Evolutionary conservation across 35 echinoderm and acorn worm genomes (phyloP).

Genomic region (Chiridota heheva): DNA sequence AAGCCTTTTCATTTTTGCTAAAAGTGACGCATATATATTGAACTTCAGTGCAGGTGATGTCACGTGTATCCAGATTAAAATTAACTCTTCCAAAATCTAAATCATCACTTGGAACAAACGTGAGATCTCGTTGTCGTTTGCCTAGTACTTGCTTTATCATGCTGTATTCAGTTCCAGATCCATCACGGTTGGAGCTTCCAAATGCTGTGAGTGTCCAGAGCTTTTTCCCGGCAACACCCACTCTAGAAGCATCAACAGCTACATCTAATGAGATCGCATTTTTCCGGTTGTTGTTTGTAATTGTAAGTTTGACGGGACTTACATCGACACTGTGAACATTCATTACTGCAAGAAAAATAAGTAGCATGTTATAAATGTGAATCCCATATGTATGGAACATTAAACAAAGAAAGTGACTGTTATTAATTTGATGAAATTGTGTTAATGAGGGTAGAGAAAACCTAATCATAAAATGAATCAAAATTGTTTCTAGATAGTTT

Average conservation of each 20-base stretch:
- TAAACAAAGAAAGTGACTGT: too few species aligned
- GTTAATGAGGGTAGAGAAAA: too few species aligned
- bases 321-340: conserved; percentile 10
- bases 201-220: conserved; percentile 63
- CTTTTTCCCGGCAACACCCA: conserved; percentile 49
- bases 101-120: conserved; percentile 41
- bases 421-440: too few species aligned
- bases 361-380: too few species aligned
- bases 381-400: too few species aligned
- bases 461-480: too few species aligned
- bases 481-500: too few species aligned
- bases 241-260: conserved; percentile 21
- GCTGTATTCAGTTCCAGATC: conserved; percentile 28
- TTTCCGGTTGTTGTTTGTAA: conserved; percentile 13
- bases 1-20: conserved; percentile 50
- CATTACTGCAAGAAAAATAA: background rate
- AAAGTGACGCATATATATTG: conserved; percentile 77
- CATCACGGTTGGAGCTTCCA: conserved; percentile 29
- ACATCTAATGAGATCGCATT: conserved; percentile 40
- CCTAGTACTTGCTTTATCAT: conserved; percentile 45
- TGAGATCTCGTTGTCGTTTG: conserved; percentile 9
- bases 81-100: conserved; percentile 63
- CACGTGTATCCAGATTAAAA: conserved; percentile 46
- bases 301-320: conserved; percentile 16
- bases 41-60: conserved; percentile 42